Evolutionary conservation across 2,797 vertebrate genomes (phyloP).

Genomic region (Heliangelus exortis): DNA sequence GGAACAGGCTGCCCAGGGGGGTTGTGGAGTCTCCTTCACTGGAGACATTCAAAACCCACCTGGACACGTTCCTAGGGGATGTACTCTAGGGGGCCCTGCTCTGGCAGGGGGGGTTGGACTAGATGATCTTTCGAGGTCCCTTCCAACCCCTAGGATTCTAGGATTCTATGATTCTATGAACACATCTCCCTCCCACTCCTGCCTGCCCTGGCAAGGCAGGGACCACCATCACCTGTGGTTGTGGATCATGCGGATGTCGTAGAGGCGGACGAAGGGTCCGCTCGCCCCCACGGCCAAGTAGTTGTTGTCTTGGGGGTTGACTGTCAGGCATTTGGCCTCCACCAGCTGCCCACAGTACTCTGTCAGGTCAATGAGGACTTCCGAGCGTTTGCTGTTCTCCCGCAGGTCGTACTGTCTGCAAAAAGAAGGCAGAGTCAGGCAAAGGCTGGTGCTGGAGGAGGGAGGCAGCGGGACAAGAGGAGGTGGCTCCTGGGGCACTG

Average conservation of each 20-base stretch:
- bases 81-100: too few species aligned
- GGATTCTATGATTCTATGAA: too few species aligned
- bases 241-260: conserved; percentile 99
- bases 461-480: neutral
- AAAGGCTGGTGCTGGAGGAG: rapidly evolving
- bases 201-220: rapidly evolving
- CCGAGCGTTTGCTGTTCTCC: conserved; percentile 95
- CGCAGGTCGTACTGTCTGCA: conserved; percentile 95
- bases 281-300: conserved; percentile 95
- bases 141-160: too few species aligned
- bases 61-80: too few species aligned
- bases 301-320: conserved; percentile 97
- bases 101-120: too few species aligned
- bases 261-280: conserved; percentile 95
- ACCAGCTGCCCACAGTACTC: conserved; percentile 98
- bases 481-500: neutral
- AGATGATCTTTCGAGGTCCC: too few species aligned
- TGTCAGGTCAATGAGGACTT: conserved; percentile 95
- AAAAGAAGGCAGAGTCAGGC: neutral
- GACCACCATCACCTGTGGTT: conserved; percentile 87
- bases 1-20: too few species aligned
- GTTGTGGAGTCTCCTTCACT: too few species aligned
- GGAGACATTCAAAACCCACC: too few species aligned
- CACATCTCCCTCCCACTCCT: neutral
- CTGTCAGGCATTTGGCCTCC: conserved; percentile 96